Evolutionary conservation across 1,140 invertebrate genomes (phyloP).

Genomic region (Tetramorium simillimum): DNA sequence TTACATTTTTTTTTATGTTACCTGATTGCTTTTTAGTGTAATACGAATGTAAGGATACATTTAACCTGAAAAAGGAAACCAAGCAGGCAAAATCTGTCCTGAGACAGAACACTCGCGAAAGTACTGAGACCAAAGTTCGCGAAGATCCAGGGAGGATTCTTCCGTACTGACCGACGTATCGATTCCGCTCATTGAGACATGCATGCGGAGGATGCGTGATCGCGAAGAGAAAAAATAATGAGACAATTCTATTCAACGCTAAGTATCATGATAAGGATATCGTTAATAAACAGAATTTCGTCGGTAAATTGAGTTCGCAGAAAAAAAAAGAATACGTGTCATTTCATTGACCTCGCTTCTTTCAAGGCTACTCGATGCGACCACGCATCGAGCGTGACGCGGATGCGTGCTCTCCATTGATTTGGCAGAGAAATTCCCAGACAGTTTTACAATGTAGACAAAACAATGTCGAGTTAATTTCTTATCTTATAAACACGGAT

Average conservation of each 20-base stretch:
- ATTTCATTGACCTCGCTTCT: conserved; percentile 27
- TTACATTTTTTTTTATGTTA: background rate
- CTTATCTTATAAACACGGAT: conserved; percentile 3
- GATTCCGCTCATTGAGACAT: background rate
- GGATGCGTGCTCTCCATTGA: background rate
- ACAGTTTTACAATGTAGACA: conserved; percentile 31
- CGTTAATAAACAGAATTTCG: background rate
- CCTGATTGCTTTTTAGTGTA: conserved; percentile 36
- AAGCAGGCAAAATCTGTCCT: background rate
- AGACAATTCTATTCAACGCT: background rate
- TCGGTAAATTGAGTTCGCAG: background rate
- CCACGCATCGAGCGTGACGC: background rate
- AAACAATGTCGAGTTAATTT: conserved; percentile 8
- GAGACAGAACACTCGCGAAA: background rate
- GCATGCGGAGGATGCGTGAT: conserved; percentile 37
- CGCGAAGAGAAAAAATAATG: background rate
- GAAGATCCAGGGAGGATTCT: background rate
- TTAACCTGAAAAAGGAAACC: background rate
- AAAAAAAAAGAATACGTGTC: background rate
- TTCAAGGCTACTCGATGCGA: background rate
- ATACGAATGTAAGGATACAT: background rate
- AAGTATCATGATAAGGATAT: background rate
- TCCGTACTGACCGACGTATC: background rate
- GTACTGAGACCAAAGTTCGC: background rate
- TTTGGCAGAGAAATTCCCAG: background rate